Evolutionary conservation across 2,888 invertebrate species (phyloP), one percentile per base, ranked within the genome.

Genomic region (Scrobipalpa costella): DNA sequence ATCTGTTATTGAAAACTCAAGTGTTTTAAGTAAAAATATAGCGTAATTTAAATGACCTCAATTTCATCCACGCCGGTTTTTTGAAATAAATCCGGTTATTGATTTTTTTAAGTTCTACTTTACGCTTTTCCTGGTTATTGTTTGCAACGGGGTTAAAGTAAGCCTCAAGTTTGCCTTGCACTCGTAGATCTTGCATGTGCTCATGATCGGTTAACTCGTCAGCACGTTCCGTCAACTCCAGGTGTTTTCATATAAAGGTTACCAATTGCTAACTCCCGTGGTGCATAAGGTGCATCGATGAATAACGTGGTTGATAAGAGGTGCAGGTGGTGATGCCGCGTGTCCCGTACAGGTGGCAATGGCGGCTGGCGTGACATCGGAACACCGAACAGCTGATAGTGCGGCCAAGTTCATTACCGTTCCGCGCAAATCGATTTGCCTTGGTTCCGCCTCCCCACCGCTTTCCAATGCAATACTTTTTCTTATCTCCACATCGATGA

Each of bases 341-440:
- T 58, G 38, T 40, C 40, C 61, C 15, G 49, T 62, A 65, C 69
- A 69, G 68, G 68, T 67, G 44, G 33, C 33, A n/a, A n/a, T 34
- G 33, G 62, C 60, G 36, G 80, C 68, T 73, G 59, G 66, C 70
- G 76, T 78, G 78, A 76, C 81, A 80, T 80, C 77, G 76, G 71
- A 15, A 50, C 21, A 50, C 21, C 50, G 73, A 80, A 80, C 88
- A 86, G 86, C 88, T 87, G 90, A 89, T 86, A 83, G 75, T 71
- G 73, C 77, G 83, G 84, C 83, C 88, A 90, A 90, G 90, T 90
- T 90, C 90, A 90, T 88, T 90, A 88, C 83, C 86, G 85, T 73
- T 70, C 77, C 83, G 85, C 79, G 76, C 79, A 79, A 84, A 90
- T 89, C 80, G 85, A 90, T 90, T 85, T 73, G 83, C 71, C 75